Percentiles rank a stretch among this genome's conserved stretches.
phyloP scores from a whole-genome alignment of 2,888 invertebrate genomes.

The Drosophila rubida region DNA sequence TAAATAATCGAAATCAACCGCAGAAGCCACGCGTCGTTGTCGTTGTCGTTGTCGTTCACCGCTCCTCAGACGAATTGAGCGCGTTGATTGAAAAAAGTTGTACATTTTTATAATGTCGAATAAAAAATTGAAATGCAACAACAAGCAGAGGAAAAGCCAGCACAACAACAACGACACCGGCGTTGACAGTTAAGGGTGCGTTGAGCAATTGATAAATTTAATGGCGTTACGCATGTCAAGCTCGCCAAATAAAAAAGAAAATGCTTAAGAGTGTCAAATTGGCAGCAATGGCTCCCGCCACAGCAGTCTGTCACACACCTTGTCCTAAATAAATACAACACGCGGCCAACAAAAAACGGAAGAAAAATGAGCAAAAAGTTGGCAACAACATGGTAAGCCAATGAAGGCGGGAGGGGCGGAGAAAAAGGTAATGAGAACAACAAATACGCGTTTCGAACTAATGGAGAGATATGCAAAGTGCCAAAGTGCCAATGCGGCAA shows the following conservation, averaged over 20 bases:
- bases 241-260: conserved; percentile 49
- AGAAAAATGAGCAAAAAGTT: conserved; percentile 55
- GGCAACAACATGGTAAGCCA: conserved; percentile 41
- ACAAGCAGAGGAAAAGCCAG: conserved; percentile 4
- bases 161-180: conserved; percentile 19
- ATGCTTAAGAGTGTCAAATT: conserved; percentile 79
- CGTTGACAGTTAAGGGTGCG: conserved; percentile 54
- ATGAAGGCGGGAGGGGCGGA: neutral
- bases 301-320: conserved; percentile 19
- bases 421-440: conserved; percentile 65
- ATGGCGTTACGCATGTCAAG: conserved; percentile 82
- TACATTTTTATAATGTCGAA: conserved; percentile 66
- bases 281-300: conserved; percentile 32
- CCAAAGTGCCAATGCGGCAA: conserved; percentile 54
- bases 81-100: conserved; percentile 80
- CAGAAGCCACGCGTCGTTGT: conserved; percentile 70
- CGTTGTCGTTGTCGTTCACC: too few species aligned
- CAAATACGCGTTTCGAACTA: conserved; percentile 55
- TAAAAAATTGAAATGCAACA: conserved; percentile 39
- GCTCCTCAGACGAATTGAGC: conserved; percentile 47
- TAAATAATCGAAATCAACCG: conserved; percentile 72
- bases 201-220: conserved; percentile 81
- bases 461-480: conserved; percentile 69
- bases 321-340: conserved; percentile 64
- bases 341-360: conserved; percentile 36